Conservation (phyloP, 2,797 vertebrate species). For the Erpetoichthys calabaricus region DNA sequence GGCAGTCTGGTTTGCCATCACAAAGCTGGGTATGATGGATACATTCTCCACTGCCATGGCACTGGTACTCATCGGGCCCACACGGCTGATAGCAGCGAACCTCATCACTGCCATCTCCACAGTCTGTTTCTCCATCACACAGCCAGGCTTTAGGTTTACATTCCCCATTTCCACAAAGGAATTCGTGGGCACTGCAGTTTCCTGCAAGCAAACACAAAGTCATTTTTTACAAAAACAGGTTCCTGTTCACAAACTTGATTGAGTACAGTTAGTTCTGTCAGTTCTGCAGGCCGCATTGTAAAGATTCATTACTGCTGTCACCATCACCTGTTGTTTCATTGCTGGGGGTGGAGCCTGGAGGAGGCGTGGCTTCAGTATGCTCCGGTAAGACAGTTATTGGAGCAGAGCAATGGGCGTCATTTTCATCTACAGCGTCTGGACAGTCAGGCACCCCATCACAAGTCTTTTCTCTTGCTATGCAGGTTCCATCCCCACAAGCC, state of each 20-base stretch:
- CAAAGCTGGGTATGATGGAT: conserved; percentile 56
- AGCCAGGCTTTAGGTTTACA: conserved; percentile 66
- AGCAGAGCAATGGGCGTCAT: conserved; percentile 30
- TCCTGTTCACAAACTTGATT: neutral
- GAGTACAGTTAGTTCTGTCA: neutral
- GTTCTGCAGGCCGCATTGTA: neutral
- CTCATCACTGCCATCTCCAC: conserved; percentile 63
- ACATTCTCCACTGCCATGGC: conserved; percentile 48
- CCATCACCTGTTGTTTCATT: neutral
- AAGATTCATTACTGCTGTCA: too few relatives aligned
- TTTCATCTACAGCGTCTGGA: conserved; percentile 52
- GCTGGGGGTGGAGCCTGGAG: conserved; percentile 23
- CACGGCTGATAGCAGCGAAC: conserved; percentile 46
- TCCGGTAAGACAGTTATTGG: conserved; percentile 2
- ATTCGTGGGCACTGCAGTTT: conserved; percentile 54
- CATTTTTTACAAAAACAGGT: neutral
- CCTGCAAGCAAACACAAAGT: conserved; percentile 8
- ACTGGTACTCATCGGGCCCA: conserved; percentile 36
- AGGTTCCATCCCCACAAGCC: conserved; percentile 49
- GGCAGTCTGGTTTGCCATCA: conserved; percentile 62
- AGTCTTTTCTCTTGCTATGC: conserved; percentile 28
- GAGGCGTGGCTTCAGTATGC: neutral
- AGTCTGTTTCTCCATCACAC: conserved; percentile 73
- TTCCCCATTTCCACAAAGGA: conserved; percentile 50
- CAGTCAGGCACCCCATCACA: conserved; percentile 63